Evolutionary conservation across 1,140 invertebrate genomes (phyloP), one percentile per base, ranked within the genome.

Genomic region (Glomeris maerens): DNA sequence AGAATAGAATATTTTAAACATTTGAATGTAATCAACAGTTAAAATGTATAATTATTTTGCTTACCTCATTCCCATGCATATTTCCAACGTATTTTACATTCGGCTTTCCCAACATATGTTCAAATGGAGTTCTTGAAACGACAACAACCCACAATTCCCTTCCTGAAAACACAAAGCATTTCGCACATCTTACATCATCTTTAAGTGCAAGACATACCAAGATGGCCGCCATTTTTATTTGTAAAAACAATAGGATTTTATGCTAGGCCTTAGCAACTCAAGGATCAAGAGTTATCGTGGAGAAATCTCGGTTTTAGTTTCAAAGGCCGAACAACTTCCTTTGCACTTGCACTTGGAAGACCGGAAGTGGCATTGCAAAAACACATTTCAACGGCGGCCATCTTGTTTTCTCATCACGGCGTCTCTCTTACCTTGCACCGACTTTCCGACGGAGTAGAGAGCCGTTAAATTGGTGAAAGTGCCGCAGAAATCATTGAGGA

Each of bases 141-240:
- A 94, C 86, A 78, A 95, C 81, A 23, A 94, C 90, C 90, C 90
- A 95, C 14, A 96, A 74, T 60, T 94, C 87, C 27, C 87, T 77
- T 53, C 84, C 83, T 86, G 55, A 42, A 59, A 61, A 40, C n/a
- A n/a, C n/a, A n/a, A n/a, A n/a, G n/a, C n/a, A n/a, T n/a, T n/a
- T n/a, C n/a, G n/a, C n/a, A n/a, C n/a, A n/a, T n/a, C n/a, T n/a
- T n/a, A n/a, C n/a, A n/a, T n/a, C n/a, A n/a, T n/a, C n/a, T n/a
- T n/a, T n/a, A n/a, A n/a, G n/a, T n/a, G n/a, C n/a, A n/a, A n/a
- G n/a, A n/a, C n/a, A n/a, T n/a, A n/a, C n/a, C n/a, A n/a, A n/a
- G n/a, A n/a, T n/a, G n/a, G n/a, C n/a, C n/a, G n/a, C n/a, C n/a
- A n/a, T n/a, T n/a, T n/a, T n/a, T n/a, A n/a, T n/a, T n/a, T n/a